phyloP scores from a whole-genome alignment of 92 coral and sea anemone species.

The Desmophyllum pertusum region DNA sequence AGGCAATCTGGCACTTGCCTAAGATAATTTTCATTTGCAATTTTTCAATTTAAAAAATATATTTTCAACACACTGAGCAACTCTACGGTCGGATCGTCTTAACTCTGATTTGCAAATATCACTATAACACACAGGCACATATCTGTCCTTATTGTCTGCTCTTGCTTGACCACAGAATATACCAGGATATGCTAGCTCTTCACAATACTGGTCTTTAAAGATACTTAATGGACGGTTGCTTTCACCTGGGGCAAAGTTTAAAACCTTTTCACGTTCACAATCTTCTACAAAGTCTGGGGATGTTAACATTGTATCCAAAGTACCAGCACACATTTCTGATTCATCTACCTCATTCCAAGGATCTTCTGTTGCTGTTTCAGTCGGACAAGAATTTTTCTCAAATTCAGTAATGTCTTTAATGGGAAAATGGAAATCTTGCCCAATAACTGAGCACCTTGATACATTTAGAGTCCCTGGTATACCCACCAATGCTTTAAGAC shows the following conservation, averaged over 20 bases:
- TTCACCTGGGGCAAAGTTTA: conserved; percentile 55
- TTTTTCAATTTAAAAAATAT: conserved; percentile 41
- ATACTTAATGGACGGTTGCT: conserved; percentile 52
- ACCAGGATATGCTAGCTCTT: conserved; percentile 69
- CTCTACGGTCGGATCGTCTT: not conserved
- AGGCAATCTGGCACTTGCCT: conserved; percentile 55
- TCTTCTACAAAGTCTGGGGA: conserved; percentile 33
- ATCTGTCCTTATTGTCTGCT: conserved; percentile 50
- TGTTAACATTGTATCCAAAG: conserved; percentile 49
- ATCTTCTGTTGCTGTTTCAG: no score
- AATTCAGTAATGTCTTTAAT: no score
- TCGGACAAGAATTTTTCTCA: no score
- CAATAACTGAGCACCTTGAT: no score
- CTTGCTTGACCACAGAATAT: conserved; percentile 57
- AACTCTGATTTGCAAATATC: conserved; percentile 46
- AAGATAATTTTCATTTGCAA: conserved; percentile 35
- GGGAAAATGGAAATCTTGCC: no score
- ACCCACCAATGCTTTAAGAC: no score
- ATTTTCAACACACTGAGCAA: conserved; percentile 22
- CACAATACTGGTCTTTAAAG: conserved; percentile 55
- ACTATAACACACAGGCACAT: no score
- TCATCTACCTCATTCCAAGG: conserved; percentile 26
- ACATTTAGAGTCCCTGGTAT: no score
- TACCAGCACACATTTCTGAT: conserved; percentile 50
- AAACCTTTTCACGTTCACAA: conserved; percentile 31